Conservation (phyloP, 2,113 vertebrate genomes). For the Falco punctatus region DNA sequence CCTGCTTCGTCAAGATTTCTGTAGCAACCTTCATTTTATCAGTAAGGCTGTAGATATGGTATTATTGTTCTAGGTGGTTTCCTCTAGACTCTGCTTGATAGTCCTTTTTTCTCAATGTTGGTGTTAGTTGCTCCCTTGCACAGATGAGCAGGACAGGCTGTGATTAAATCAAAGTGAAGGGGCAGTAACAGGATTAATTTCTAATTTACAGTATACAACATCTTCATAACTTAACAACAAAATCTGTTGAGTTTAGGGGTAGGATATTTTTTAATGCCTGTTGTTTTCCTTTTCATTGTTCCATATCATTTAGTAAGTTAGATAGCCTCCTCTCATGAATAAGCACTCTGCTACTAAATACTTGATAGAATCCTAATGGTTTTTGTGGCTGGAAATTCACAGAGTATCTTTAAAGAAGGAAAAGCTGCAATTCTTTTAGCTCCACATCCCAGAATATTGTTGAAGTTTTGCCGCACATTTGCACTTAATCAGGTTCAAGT, state of each 20-base stretch:
- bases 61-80: background rate
- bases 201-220: background rate
- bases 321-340: background rate
- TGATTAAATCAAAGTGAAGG: background rate
- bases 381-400: background rate
- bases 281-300: background rate
- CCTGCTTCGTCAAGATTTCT: background rate
- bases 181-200: background rate
- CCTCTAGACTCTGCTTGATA: background rate
- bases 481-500: background rate
- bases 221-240: background rate
- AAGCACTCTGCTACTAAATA: background rate
- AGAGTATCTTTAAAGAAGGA: background rate
- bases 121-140: background rate
- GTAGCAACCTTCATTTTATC: background rate
- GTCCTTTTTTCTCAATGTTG: background rate
- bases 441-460: background rate
- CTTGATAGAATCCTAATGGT: background rate
- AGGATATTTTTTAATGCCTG: background rate
- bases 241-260: background rate
- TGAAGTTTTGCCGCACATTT: background rate
- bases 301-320: background rate
- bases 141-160: background rate
- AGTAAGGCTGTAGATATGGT: background rate
- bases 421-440: background rate